These are phyloP conservation scores for Megaceryle maxima DNA, from an alignment of 2,113 vertebrate species.

Conservation along the genomic window DNA sequence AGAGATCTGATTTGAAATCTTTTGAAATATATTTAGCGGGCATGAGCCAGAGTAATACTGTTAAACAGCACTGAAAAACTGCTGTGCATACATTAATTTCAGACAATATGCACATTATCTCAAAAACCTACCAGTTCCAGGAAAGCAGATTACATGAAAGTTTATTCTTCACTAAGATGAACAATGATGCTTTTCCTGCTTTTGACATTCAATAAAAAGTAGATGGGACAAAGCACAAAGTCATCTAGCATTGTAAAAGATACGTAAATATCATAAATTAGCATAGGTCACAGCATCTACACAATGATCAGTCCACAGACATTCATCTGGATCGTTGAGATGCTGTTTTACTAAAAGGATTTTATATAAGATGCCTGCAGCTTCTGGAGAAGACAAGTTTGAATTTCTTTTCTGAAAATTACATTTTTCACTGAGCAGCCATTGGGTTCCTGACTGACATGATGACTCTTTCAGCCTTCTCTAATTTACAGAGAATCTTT, in stretches of 20 bases:
- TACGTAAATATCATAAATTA: neutral
- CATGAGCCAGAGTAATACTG: neutral
- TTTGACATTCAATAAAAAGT: neutral
- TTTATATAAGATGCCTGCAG: neutral
- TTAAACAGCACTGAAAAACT: neutral
- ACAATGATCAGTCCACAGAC: neutral
- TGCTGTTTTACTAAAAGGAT: neutral
- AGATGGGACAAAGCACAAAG: neutral
- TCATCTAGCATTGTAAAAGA: neutral
- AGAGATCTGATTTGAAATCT: conserved; percentile 1
- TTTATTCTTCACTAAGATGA: neutral
- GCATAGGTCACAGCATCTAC: neutral
- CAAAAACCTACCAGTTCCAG: neutral
- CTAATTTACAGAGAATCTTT: neutral
- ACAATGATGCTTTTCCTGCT: neutral
- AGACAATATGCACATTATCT: conserved; percentile 11
- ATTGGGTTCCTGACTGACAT: neutral
- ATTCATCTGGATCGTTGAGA: neutral
- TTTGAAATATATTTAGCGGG: neutral
- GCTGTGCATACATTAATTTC: neutral
- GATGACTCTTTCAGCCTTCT: neutral
- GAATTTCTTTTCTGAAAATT: neutral
- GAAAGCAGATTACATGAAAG: conserved; percentile 17
- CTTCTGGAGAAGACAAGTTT: neutral
- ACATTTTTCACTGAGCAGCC: neutral